Conservation (phyloP, 2,797 vertebrate species). For the Etheostoma perlongum region DNA sequence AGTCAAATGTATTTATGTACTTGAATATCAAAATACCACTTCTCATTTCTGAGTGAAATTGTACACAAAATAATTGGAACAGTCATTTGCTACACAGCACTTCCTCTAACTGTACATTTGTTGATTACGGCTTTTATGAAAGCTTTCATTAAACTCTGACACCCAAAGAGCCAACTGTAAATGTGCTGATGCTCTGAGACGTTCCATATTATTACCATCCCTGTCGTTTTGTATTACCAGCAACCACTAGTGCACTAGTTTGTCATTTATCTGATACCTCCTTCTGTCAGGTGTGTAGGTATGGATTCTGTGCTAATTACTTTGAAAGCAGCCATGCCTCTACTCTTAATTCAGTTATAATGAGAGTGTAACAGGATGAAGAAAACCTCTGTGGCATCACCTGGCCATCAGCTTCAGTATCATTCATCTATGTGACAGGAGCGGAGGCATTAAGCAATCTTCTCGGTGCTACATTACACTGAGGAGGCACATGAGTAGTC, state of each 20-base stretch:
- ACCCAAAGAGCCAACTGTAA: background rate
- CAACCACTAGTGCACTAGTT: slow-evolving; percentile 29
- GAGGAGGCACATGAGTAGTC: slow-evolving; percentile 22
- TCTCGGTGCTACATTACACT: slow-evolving; percentile 16
- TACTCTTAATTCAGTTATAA: slow-evolving; percentile 36
- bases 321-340: slow-evolving; percentile 18
- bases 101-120: no score
- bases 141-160: slow-evolving; percentile 1
- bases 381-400: background rate
- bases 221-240: slow-evolving; percentile 39
- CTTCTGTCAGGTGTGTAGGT: slow-evolving; percentile 42
- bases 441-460: background rate
- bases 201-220: background rate
- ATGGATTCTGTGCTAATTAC: slow-evolving; percentile 42
- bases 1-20: no score
- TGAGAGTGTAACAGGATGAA: slow-evolving; percentile 5
- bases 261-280: slow-evolving; percentile 26
- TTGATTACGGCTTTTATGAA: background rate
- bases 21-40: no score
- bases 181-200: background rate
- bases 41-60: no score
- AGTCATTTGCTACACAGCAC: no score
- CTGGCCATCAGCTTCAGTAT: slow-evolving; percentile 1
- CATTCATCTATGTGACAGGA: slow-evolving; percentile 14
- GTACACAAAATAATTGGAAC: no score